Percentiles rank a stretch among this genome's conserved stretches.
phyloP scores from a whole-genome alignment of 53 echinoderm and acorn worm species.

The Henricia sp. region DNA sequence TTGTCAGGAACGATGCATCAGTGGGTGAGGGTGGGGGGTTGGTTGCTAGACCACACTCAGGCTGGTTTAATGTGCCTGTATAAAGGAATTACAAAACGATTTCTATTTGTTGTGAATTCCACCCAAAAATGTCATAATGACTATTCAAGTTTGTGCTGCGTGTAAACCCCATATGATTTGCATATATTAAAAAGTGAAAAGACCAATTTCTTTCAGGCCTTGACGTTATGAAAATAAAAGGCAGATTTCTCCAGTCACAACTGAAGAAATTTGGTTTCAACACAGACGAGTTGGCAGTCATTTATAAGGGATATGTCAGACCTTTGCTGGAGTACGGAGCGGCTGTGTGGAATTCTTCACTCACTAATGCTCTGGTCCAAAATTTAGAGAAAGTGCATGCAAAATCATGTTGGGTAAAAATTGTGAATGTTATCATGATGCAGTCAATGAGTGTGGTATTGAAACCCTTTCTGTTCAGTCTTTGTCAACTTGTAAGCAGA shows the following conservation, averaged over 20 bases:
- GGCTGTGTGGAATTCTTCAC: background rate
- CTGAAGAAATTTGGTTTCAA: too few species aligned
- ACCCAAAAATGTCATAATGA: background rate
- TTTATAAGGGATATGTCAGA: too few species aligned
- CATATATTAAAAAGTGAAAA: background rate
- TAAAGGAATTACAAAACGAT: background rate
- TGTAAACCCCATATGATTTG: background rate
- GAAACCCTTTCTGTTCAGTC: too few species aligned
- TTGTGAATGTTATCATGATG: too few species aligned
- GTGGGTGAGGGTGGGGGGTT: slow-evolving; percentile 6
- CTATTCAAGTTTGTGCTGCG: background rate
- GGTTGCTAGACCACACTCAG: slow-evolving; percentile 18
- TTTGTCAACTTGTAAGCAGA: too few species aligned
- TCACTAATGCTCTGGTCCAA: too few species aligned
- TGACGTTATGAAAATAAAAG: background rate
- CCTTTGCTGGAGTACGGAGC: background rate
- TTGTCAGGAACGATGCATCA: background rate
- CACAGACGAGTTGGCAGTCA: too few species aligned
- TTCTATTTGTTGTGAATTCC: background rate
- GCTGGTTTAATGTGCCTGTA: slow-evolving; percentile 11
- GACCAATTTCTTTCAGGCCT: background rate
- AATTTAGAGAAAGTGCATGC: too few species aligned
- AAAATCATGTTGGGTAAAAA: too few species aligned
- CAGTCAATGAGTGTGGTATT: too few species aligned
- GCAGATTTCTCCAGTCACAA: background rate